Conservation (phyloP, 2,113 vertebrate species). For the Isichthys henryi region DNA sequence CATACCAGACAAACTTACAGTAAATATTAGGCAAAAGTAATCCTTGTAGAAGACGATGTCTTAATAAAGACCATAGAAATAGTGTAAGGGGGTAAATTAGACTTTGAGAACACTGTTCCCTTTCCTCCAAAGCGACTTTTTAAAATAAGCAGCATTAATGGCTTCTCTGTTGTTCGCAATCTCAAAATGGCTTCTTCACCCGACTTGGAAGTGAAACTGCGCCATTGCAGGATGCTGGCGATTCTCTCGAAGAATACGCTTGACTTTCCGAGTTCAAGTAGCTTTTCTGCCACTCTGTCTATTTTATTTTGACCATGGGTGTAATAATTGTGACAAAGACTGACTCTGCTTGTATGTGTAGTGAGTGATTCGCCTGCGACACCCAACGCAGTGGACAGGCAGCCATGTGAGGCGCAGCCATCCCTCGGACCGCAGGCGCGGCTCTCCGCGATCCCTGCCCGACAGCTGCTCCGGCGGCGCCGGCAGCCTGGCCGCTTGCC, state of each 20-base stretch:
- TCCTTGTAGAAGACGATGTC: constrained; percentile 37
- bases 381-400: constrained; percentile 9
- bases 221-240: constrained; percentile 62
- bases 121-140: constrained; percentile 46
- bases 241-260: constrained; percentile 7
- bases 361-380: constrained; percentile 15
- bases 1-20: constrained; percentile 49
- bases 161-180: constrained; percentile 53
- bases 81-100: constrained; percentile 35
- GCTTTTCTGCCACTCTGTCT: constrained; percentile 9
- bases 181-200: constrained; percentile 69
- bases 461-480: constrained; percentile 36
- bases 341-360: constrained; percentile 17
- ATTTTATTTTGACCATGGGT: constrained; percentile 14
- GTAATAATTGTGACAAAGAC: constrained; percentile 13
- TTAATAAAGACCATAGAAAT: constrained; percentile 39
- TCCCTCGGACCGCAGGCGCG: constrained; percentile 18
- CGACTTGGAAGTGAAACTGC: constrained; percentile 53
- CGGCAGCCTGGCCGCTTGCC: constrained; percentile 46
- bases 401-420: constrained; percentile 26
- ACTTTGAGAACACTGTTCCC: constrained; percentile 41
- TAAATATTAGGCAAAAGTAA: constrained; percentile 54
- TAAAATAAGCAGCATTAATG: constrained; percentile 42
- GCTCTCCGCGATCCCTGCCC: constrained; percentile 12
- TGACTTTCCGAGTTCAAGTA: constrained; percentile 2